Evolutionary conservation across 2,797 vertebrate species (phyloP).

Genomic region (Etheostoma nigrum): DNA sequence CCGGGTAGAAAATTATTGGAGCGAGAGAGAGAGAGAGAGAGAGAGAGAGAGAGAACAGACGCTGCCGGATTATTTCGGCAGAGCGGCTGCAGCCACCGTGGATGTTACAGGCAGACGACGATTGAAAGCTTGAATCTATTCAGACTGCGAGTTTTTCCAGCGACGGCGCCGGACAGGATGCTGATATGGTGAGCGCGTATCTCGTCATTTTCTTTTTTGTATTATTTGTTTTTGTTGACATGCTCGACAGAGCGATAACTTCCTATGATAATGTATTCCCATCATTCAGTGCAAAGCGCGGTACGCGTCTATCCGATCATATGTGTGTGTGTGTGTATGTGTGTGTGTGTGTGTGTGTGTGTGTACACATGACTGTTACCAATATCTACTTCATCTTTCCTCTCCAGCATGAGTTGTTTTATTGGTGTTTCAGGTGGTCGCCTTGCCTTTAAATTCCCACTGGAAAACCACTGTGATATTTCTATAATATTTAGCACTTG

Average conservation of each 20-base stretch:
- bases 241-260: constrained; percentile 53
- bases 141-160: constrained; percentile 51
- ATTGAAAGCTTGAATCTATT: constrained; percentile 60
- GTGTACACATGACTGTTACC: constrained; percentile 43
- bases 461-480: constrained; percentile 12
- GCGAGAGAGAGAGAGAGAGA: constrained; percentile 43
- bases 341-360: background rate
- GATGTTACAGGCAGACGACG: constrained; percentile 76
- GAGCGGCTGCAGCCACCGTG: constrained; percentile 78
- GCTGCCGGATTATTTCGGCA: constrained; percentile 76
- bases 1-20: constrained; percentile 76
- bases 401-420: constrained; percentile 27
- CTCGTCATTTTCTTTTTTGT: constrained; percentile 1
- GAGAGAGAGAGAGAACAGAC: constrained; percentile 42
- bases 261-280: constrained; percentile 26
- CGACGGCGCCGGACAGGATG: constrained; percentile 54
- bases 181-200: constrained; percentile 77
- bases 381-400: constrained; percentile 4
- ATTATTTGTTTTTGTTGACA: constrained; percentile 15
- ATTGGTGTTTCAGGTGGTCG: constrained; percentile 40
- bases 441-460: constrained; percentile 17
- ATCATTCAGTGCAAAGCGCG: background rate
- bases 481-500: constrained; percentile 17
- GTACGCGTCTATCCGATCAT: constrained; percentile 20
- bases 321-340: background rate